These are phyloP conservation scores for Nephrotoma guestfalica DNA, from an alignment of 2,888 invertebrate species.

Conservation along the genomic window DNA sequence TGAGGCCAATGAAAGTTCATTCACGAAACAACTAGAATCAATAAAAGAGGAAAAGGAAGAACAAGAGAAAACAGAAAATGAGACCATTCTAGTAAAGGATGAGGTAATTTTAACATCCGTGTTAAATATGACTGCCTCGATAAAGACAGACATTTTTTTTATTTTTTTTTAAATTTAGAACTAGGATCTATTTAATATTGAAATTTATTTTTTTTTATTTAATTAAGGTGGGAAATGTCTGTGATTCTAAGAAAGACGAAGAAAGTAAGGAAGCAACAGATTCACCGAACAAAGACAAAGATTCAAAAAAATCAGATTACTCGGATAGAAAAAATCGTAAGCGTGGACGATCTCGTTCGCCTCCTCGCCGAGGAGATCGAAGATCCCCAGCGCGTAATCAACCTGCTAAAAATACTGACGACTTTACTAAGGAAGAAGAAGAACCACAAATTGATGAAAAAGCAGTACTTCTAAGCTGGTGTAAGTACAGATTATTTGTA, in stretches of 20 bases:
- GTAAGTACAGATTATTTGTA: conserved; percentile 20
- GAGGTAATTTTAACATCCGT: not conserved
- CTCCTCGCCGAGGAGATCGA: conserved; percentile 1
- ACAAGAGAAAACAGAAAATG: conserved; percentile 28
- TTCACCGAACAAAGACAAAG: not conserved
- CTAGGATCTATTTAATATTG: not conserved
- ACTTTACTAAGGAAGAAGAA: conserved; percentile 27
- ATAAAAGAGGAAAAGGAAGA: conserved; percentile 30
- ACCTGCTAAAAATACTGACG: conserved; percentile 22
- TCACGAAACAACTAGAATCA: conserved; percentile 34
- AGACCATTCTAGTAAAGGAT: conserved; percentile 21
- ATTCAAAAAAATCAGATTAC: not conserved
- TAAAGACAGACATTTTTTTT: no score
- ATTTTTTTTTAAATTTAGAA: not conserved
- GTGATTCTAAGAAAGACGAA: not conserved
- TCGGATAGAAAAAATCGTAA: conserved; percentile 13
- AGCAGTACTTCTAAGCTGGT: conserved; percentile 40
- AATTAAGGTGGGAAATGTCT: not conserved
- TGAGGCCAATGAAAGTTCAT: conserved; percentile 15
- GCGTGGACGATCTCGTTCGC: conserved; percentile 16
- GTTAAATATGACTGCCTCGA: no score
- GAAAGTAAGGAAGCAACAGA: not conserved
- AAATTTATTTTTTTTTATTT: not conserved
- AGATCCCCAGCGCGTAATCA: conserved; percentile 4
- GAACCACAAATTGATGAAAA: conserved; percentile 28